phyloP scores from a whole-genome alignment of 2,888 invertebrate genomes.

The Platerodrilus igneus region DNA sequence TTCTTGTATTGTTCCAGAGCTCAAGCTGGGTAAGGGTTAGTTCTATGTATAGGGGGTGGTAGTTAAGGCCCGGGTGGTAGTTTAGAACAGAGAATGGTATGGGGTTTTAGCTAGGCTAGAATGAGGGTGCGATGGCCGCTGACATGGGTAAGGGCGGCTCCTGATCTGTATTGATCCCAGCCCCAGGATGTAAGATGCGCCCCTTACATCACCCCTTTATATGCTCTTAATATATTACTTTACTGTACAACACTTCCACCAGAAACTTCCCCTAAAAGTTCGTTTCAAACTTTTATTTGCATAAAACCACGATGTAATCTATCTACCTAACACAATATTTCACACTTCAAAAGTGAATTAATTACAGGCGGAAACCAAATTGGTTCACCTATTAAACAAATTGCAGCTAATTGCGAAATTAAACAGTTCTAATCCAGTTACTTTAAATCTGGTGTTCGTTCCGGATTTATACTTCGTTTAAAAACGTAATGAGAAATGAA shows the following conservation, averaged over 20 bases:
- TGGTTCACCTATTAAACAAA: conserved; percentile 30
- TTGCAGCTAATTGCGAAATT: conserved; percentile 30
- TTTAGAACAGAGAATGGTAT: conserved; percentile 25
- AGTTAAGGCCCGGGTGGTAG: conserved; percentile 29
- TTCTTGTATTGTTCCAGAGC: conserved; percentile 28
- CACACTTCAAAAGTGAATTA: conserved; percentile 28
- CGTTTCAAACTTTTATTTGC: conserved; percentile 19
- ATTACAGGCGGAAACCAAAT: conserved; percentile 25
- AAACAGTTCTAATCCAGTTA: conserved; percentile 21
- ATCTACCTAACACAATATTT: conserved; percentile 30
- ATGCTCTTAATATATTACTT: conserved; percentile 29
- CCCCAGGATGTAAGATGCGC: conserved; percentile 49
- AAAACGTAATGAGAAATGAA: conserved; percentile 35
- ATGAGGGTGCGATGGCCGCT: conserved; percentile 45
- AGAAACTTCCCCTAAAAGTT: conserved; percentile 1
- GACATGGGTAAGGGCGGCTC: conserved; percentile 50
- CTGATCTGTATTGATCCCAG: conserved; percentile 51
- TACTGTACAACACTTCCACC: no score
- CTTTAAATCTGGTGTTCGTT: conserved; percentile 18
- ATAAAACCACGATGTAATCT: conserved; percentile 27
- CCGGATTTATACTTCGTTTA: conserved; percentile 29
- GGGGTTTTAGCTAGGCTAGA: conserved; percentile 29
- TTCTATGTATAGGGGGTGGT: conserved; percentile 26
- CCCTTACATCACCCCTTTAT: conserved; percentile 43
- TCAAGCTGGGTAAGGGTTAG: conserved; percentile 23